Conservation (phyloP, 2,797 vertebrate species). For the Emys orbicularis region DNA sequence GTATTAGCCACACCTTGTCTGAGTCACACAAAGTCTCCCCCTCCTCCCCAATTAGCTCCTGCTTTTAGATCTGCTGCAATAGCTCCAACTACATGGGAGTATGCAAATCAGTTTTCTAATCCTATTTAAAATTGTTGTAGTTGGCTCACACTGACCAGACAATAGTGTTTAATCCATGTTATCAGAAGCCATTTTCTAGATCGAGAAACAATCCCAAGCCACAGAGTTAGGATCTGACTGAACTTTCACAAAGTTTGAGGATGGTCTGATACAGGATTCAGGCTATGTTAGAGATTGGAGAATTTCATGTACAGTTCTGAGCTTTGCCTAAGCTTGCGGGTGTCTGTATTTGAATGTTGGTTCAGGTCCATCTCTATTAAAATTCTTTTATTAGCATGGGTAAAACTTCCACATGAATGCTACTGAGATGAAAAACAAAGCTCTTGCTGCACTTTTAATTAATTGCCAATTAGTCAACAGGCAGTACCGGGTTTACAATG, state of each 20-base stretch:
- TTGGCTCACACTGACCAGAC: not conserved
- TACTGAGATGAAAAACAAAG: not conserved
- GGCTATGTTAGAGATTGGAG: not conserved
- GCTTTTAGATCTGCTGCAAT: not conserved
- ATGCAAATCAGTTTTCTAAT: constrained; percentile 36
- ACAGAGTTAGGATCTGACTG: not conserved
- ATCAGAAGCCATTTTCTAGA: not conserved
- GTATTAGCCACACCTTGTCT: not conserved
- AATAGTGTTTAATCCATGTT: not conserved
- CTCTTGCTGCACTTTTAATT: not conserved
- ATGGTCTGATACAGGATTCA: not conserved
- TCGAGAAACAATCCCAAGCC: not conserved
- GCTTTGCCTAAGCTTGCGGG: not conserved
- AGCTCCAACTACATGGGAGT: not conserved
- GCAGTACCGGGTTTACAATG: too few relatives aligned
- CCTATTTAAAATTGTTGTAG: constrained; percentile 27
- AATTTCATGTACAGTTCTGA: not conserved
- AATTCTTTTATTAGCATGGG: not conserved
- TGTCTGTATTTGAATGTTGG: not conserved
- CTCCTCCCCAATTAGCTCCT: constrained; percentile 20
- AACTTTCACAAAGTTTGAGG: not conserved
- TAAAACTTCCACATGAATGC: not conserved
- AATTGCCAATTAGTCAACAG: not conserved
- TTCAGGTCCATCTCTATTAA: not conserved
- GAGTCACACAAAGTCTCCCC: not conserved